Percentiles rank a stretch among this genome's conserved stretches.
Evolutionary conservation across 2,888 invertebrate species (phyloP).

Genomic region (Pandemis heparana): DNA sequence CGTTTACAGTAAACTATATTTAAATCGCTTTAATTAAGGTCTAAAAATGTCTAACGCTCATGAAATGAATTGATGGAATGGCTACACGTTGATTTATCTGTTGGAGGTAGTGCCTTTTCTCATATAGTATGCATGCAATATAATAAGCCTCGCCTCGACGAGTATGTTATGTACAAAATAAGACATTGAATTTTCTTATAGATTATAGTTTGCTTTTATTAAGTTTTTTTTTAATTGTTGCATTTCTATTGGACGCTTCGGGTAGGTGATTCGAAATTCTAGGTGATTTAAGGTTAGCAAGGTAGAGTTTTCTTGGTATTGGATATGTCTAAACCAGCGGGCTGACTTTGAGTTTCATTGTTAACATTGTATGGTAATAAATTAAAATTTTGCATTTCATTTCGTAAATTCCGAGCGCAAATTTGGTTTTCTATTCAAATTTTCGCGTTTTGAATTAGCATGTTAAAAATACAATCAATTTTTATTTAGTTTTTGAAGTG

Average conservation of each 20-base stretch:
- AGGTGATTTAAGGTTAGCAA: constrained; percentile 22
- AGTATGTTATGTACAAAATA: constrained; percentile 51
- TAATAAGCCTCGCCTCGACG: constrained; percentile 50
- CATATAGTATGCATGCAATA: constrained; percentile 63
- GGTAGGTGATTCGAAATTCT: constrained; percentile 46
- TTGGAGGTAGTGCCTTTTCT: constrained; percentile 68
- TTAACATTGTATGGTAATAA: not conserved
- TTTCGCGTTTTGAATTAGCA: too few species aligned
- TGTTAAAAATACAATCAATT: not conserved
- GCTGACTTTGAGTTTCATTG: constrained; percentile 8
- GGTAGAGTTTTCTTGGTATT: constrained; percentile 18
- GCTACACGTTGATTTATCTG: constrained; percentile 42
- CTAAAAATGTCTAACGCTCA: constrained; percentile 44
- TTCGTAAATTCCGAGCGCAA: not conserved
- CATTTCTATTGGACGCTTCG: constrained; percentile 55
- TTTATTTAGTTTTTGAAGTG: not conserved
- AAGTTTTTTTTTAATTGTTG: constrained; percentile 55
- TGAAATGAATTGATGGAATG: constrained; percentile 43
- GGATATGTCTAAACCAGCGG: constrained; percentile 18
- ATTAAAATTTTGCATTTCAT: not conserved
- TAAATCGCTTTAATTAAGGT: constrained; percentile 42
- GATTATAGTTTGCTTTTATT: constrained; percentile 53
- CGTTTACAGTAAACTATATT: constrained; percentile 34
- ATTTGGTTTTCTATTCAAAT: not conserved
- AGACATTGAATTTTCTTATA: constrained; percentile 56